Base-by-base conservation (phyloP, 1,140 invertebrate species). In the Polypedilum pembai region DNA sequence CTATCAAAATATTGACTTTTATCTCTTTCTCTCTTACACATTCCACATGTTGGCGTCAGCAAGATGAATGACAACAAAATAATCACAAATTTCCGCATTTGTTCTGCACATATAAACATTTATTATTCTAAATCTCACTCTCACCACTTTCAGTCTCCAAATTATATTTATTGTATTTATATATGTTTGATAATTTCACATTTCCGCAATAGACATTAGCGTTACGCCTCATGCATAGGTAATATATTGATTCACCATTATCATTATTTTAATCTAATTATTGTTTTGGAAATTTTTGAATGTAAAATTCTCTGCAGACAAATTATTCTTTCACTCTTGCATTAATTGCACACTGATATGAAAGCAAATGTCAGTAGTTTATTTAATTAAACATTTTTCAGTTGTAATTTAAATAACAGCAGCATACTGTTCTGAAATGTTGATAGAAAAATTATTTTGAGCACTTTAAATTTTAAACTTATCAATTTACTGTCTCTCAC, bases 211-310 rank as follows among this genome's bases (percentile, higher is more conserved):
- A n/a, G n/a, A 56, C n/a, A 56, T 56, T 56, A 56, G 45, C 45
- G 45, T 56, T 56, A 56, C 45, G 45, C 45, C n/a, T 56, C 45
- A 56, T 56, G 45, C 7, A 56, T 56, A 56, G 24, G 24, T 33
- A 33, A n/a, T 56, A n/a, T 56, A 56, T 56, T 56, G 45, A 56
- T 56, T 56, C 45, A 56, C 45, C 45, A 56, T n/a, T 56, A 56
- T 12, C 12, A 56, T 56, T n/a, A 56, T 56, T 56, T 56, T 56
- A 15, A 56, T 56, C 12, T 56, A 56, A 56, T 56, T 56, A 45
- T 45, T 8, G 8, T n/a, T 56, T 56, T 45, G 2, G 15, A 12
- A 56, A n/a, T 56, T 56, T 56, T n/a, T 56, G 45, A 56, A 4
- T 56, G n/a, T 15, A n/a, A n/a, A 4, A 56, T 56, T n/a, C 12